Base-by-base conservation (phyloP, 1,140 invertebrate genomes). In the Dufourea novaeangliae region DNA sequence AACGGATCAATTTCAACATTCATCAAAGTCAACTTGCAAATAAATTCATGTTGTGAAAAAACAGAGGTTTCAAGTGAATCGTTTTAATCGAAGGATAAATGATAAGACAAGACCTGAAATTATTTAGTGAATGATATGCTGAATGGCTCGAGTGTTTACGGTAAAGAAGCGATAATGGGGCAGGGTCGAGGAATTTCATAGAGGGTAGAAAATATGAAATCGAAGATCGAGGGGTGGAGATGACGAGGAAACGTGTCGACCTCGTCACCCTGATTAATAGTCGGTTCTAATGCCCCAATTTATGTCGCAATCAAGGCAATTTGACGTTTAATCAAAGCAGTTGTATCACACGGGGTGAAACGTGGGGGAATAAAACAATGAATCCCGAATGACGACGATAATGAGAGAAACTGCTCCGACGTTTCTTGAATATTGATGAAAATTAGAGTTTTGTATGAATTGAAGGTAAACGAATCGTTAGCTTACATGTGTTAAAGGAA, bases 291-390 rank as follows among this genome's bases (percentile, higher is more conserved):
- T 69, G 64, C n/a, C 54, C 32, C 73, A 76, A 76, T 76, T 76
- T 69, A 59, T 69, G 73, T 37, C 41, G 64, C 64, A 76, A 69
- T 76, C 64, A 61, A 76, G 73, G 73, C 44, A 76, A 76, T 76
- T 75, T 75, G 72, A 75, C 52, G 72, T 75, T 75, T 59, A 75
- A 75, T 75, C 72, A 75, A 75, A 68, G 63, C 64, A 64, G 29
- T 54, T 46, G 52, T 46, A 37, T 27, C 62, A 37, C 14, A 17
- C 8, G 1, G 46, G 20, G 20, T 50, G 46, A 50, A 50, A 29
- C 62, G 56, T 20, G 29, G 29, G 6, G 27, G 41, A 41, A 34
- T 17, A 20, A 44, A 37, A 41, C 29, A 75, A 75, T 27, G 72
- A 44, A 75, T 68, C 7, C 37, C 29, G 11, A 56, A 57, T 56